Conservation (phyloP, 2,797 vertebrate genomes). For the Phoebastria nigripes region DNA sequence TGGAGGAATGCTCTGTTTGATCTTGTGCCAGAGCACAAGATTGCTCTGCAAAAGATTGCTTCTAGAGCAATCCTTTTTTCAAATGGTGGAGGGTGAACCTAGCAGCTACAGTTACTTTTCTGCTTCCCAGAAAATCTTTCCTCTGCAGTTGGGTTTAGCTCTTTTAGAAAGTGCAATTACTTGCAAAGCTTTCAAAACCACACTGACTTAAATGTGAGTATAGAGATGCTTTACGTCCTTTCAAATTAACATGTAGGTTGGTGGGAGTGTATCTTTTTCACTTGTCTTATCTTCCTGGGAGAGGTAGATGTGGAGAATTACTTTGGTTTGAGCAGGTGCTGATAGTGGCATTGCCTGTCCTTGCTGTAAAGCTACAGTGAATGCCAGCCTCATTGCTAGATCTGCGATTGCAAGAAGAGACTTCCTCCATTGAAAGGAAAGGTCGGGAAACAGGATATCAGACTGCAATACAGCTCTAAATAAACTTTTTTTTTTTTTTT, state of each 20-base stretch:
- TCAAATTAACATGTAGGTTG: background rate
- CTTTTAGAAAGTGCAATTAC: background rate
- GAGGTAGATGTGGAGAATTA: background rate
- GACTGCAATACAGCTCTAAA: background rate
- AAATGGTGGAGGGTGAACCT: background rate
- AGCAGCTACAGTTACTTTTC: background rate
- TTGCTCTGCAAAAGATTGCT: background rate
- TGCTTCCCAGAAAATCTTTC: background rate
- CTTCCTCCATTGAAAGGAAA: background rate
- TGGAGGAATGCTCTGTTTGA: background rate
- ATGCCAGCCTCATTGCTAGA: background rate
- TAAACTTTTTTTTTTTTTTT: background rate
- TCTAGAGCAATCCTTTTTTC: background rate
- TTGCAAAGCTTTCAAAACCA: background rate
- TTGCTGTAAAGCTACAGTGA: background rate
- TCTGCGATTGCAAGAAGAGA: background rate
- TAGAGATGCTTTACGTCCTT: background rate
- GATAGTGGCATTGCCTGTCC: background rate
- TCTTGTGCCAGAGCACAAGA: background rate
- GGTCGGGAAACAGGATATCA: background rate
- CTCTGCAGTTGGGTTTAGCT: background rate
- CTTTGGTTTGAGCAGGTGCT: background rate
- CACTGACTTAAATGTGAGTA: background rate
- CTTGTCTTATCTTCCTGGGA: background rate
- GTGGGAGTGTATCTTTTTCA: background rate